A percentile compares a stretch with the other conserved stretches of the same genome.
phyloP scores from a whole-genome alignment of 2,113 vertebrate genomes.

The Prionailurus viverrinus region DNA sequence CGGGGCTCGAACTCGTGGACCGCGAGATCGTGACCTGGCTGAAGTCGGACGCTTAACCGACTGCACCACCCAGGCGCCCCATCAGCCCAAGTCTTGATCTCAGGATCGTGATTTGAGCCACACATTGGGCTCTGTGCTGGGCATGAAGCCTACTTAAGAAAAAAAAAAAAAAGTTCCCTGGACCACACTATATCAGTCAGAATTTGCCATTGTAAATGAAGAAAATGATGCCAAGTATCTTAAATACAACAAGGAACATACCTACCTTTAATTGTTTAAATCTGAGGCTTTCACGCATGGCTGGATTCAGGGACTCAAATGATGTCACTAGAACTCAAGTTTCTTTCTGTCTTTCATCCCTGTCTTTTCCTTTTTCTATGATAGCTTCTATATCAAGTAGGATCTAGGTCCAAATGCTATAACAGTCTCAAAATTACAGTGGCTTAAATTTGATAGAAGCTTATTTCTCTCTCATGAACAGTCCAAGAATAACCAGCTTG shows the following conservation, averaged over 20 bases:
- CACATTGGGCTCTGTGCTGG: no score
- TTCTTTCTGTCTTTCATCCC: neutral
- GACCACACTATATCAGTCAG: neutral
- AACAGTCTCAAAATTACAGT: neutral
- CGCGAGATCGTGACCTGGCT: no score
- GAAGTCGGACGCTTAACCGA: no score
- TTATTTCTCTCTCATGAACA: conserved; percentile 4
- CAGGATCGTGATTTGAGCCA: no score
- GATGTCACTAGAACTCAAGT: neutral
- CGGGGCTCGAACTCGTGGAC: no score
- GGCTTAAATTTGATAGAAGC: neutral
- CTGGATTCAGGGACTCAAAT: neutral
- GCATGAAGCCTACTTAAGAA: no score
- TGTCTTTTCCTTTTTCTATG: neutral
- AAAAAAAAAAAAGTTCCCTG: neutral
- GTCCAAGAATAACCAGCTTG: neutral
- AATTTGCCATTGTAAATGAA: neutral
- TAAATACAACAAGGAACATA: neutral
- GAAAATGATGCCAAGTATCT: neutral
- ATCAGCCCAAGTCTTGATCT: no score
- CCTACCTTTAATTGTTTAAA: conserved; percentile 1
- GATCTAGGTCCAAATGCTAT: neutral
- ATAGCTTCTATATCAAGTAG: conserved; percentile 29
- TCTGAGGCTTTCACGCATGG: neutral
- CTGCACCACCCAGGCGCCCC: no score